Evolutionary conservation across 1,140 invertebrate species (phyloP).

Genomic region (Pissodes strobi): DNA sequence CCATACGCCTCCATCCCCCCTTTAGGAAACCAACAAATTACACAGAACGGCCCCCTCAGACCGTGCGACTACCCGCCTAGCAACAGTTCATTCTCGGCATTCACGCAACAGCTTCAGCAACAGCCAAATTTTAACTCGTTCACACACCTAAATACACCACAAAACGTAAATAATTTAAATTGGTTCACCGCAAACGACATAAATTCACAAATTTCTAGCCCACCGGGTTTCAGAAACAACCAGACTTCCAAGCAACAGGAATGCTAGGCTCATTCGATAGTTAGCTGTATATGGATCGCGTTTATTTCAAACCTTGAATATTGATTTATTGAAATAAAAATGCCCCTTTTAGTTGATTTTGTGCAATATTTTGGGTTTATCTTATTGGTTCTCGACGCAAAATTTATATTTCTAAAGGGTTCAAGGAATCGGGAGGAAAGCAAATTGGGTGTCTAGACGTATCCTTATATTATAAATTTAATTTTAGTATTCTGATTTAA

Average conservation of each 20-base stretch:
- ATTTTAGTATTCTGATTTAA: no score
- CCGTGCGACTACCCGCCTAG: conserved; percentile 43
- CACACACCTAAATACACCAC: conserved; percentile 38
- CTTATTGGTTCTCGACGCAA: neutral
- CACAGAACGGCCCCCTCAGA: conserved; percentile 46
- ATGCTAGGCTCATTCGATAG: conserved; percentile 47
- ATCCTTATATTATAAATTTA: no score
- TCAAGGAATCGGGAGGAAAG: no score
- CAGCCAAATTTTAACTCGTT: conserved; percentile 45
- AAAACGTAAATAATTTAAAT: conserved; percentile 47
- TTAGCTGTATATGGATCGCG: conserved; percentile 35
- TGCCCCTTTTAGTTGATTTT: conserved; percentile 12
- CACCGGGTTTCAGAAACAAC: conserved; percentile 53
- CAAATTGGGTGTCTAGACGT: no score
- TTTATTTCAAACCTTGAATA: conserved; percentile 30
- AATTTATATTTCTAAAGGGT: no score
- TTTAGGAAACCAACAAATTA: conserved; percentile 43
- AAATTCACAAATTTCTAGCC: conserved; percentile 52
- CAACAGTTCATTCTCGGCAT: conserved; percentile 46
- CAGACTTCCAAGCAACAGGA: conserved; percentile 54
- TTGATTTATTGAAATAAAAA: conserved; percentile 20
- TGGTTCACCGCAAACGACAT: conserved; percentile 48
- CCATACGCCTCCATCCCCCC: conserved; percentile 30
- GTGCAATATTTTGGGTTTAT: conserved; percentile 19
- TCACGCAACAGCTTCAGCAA: conserved; percentile 46